Conservation (phyloP, 2,797 vertebrate species). For the Ctenosaura bakeri region DNA sequence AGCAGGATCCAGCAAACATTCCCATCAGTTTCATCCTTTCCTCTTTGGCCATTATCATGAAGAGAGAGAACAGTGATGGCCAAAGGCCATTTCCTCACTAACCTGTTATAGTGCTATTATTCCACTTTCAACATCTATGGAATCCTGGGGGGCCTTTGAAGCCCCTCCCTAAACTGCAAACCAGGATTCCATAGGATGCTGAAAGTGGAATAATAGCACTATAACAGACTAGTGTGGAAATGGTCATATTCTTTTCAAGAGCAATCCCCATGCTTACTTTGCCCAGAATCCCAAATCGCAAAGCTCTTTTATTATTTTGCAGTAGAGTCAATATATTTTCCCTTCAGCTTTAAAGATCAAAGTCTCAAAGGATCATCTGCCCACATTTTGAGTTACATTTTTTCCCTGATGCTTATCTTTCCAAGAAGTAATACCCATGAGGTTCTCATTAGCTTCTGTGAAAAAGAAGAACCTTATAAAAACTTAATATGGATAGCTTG, state of each 20-base stretch:
- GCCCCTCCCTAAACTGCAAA: no score
- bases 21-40: no score
- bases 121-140: no score
- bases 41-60: neutral
- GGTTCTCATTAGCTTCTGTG: conserved; percentile 17
- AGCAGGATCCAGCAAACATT: no score
- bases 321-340: neutral
- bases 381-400: neutral
- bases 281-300: neutral
- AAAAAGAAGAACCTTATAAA: neutral
- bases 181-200: no score
- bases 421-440: neutral
- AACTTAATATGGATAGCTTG: neutral
- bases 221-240: no score
- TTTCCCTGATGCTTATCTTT: neutral
- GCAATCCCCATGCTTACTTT: no score
- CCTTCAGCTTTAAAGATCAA: neutral
- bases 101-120: no score
- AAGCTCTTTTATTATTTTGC: neutral
- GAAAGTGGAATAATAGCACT: no score
- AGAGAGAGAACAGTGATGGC: neutral
- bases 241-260: neutral
- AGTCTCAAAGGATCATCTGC: neutral
- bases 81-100: no score
- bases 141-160: no score